A percentile compares a stretch with the other conserved stretches of the same genome.
Evolutionary conservation across 2,888 invertebrate genomes (phyloP).

Genomic region (Azorinus chamasolen): DNA sequence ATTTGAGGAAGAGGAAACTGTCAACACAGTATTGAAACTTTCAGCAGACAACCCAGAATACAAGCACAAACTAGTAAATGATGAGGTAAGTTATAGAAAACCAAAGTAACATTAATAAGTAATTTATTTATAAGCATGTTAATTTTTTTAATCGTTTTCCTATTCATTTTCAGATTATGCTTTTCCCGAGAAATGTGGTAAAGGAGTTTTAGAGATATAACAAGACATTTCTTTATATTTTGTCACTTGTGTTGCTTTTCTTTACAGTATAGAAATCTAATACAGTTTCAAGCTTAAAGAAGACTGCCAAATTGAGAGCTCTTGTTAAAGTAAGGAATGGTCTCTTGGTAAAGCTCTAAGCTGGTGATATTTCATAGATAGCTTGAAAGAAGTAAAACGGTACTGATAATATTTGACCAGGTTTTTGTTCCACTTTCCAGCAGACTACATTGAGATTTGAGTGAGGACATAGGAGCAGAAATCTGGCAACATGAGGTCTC

Average conservation of each 20-base stretch:
- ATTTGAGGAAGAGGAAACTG: constrained; percentile 97
- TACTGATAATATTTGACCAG: constrained; percentile 74
- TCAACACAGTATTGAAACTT: constrained; percentile 89
- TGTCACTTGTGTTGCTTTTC: background rate
- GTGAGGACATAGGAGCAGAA: constrained; percentile 80
- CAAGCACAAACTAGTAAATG: constrained; percentile 89
- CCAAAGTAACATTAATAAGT: background rate
- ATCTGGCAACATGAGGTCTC: constrained; percentile 76
- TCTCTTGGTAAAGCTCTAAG: constrained; percentile 38
- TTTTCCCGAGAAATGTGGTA: constrained; percentile 7
- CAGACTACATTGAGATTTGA: constrained; percentile 76
- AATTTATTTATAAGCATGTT: constrained; percentile 11
- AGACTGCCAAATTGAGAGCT: too few relatives aligned
- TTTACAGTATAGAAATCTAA: background rate
- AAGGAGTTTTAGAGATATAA: too few relatives aligned
- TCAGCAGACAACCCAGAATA: constrained; percentile 54
- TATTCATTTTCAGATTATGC: constrained; percentile 35
- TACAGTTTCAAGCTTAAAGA: too few relatives aligned
- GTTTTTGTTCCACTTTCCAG: constrained; percentile 84
- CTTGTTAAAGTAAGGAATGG: constrained; percentile 4
- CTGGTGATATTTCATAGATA: constrained; percentile 42
- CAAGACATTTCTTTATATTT: constrained; percentile 15
- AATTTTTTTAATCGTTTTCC: constrained; percentile 10
- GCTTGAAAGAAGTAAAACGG: constrained; percentile 28
- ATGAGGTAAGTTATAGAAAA: constrained; percentile 91